phyloP scores from a whole-genome alignment of 2,797 vertebrate genomes.

The Chelon auratus region DNA sequence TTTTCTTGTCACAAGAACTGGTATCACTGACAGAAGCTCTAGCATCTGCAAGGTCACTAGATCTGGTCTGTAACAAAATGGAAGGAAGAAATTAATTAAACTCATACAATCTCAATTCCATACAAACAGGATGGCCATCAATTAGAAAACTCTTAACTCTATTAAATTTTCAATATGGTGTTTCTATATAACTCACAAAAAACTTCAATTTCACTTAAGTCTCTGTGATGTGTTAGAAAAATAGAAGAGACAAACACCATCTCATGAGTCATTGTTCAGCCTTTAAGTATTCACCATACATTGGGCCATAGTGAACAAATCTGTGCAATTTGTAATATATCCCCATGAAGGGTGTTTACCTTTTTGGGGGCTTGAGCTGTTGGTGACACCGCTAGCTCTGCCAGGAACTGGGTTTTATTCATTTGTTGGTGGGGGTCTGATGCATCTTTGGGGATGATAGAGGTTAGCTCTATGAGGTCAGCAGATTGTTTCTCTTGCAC shows the following conservation, averaged over 20 bases:
- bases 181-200: background rate
- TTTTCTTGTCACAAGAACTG: constrained; percentile 10
- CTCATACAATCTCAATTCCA: background rate
- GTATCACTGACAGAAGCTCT: constrained; percentile 11
- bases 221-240: no score
- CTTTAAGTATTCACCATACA: no score
- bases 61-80: constrained; percentile 46
- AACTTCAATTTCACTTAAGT: background rate
- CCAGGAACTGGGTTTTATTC: constrained; percentile 68
- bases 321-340: background rate
- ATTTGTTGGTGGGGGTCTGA: constrained; percentile 55
- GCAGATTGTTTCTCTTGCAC: constrained; percentile 15
- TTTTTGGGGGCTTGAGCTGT: constrained; percentile 17
- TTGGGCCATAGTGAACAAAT: background rate
- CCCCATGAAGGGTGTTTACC: constrained; percentile 38
- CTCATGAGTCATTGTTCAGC: no score
- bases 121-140: background rate
- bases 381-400: constrained; percentile 65
- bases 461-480: constrained; percentile 8
- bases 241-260: no score
- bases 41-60: constrained; percentile 6
- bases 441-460: constrained; percentile 31
- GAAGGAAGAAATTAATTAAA: background rate
- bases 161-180: no score
- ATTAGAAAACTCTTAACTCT: background rate